A percentile compares a stretch with the other conserved stretches of the same genome.
Conservation (phyloP, 2,888 invertebrate genomes). For the Meghimatium bilineatum region DNA sequence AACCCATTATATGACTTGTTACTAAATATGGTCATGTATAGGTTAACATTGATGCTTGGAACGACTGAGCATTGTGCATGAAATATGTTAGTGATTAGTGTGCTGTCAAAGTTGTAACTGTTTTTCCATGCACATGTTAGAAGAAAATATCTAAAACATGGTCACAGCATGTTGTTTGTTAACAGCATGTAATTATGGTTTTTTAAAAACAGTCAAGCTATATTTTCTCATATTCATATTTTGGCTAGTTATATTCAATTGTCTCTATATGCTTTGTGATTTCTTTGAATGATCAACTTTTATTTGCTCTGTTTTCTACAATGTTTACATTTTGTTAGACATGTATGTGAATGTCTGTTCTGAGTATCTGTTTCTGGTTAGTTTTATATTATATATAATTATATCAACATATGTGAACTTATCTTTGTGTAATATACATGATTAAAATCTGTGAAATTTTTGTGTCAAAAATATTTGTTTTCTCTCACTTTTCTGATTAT, state of each 20-base stretch:
- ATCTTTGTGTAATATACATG: constrained; percentile 23
- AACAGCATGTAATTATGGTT: too few species aligned
- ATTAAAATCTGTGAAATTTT: constrained; percentile 24
- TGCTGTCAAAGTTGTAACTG: too few species aligned
- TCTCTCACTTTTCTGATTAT: not conserved
- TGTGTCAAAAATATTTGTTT: not conserved
- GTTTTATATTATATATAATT: constrained; percentile 1
- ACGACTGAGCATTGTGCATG: too few species aligned
- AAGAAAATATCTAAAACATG: not conserved
- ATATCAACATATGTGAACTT: constrained; percentile 16
- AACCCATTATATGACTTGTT: too few species aligned
- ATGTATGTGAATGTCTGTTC: not conserved
- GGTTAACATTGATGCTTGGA: too few species aligned
- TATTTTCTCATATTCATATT: too few species aligned
- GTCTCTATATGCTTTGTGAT: not conserved
- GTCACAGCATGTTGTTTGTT: not conserved
- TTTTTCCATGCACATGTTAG: too few species aligned
- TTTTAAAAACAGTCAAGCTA: too few species aligned
- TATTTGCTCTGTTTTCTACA: not conserved
- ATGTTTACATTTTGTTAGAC: not conserved
- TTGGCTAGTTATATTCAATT: not conserved
- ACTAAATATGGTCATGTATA: too few species aligned
- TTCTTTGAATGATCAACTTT: not conserved
- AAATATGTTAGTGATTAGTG: too few species aligned
- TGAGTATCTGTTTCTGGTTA: not conserved